These are phyloP conservation scores for Zaprionus lachaisei DNA, from an alignment of 1,140 invertebrate species.

Conservation along the genomic window DNA sequence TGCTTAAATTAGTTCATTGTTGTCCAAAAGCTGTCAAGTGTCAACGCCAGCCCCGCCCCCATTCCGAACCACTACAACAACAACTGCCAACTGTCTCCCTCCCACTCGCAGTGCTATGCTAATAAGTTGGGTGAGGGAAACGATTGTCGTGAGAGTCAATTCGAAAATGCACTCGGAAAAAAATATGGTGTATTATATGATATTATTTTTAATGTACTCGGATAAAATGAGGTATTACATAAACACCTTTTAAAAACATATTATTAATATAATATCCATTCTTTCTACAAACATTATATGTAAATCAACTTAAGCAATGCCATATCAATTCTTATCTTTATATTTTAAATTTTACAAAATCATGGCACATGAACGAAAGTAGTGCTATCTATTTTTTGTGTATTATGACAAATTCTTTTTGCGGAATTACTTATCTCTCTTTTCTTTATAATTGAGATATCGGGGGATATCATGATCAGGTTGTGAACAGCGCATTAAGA, in stretches of 20 bases:
- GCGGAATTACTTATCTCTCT: neutral
- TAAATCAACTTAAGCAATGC: too few species aligned
- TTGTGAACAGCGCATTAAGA: neutral
- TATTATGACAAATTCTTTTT: neutral
- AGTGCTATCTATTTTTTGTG: too few species aligned
- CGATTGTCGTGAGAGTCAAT: conserved; percentile 2
- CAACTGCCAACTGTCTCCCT: neutral
- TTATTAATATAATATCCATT: too few species aligned
- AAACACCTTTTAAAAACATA: too few species aligned
- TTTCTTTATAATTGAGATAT: neutral
- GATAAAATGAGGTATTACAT: too few species aligned
- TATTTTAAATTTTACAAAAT: too few species aligned
- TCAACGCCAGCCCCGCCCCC: conserved; percentile 38
- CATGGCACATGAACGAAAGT: too few species aligned
- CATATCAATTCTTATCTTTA: too few species aligned
- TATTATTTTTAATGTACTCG: neutral
- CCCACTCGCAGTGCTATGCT: neutral
- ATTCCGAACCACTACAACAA: neutral
- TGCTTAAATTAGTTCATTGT: conserved; percentile 80
- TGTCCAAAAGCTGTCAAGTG: conserved; percentile 76
- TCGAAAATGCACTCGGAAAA: conserved; percentile 3
- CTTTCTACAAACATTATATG: too few species aligned
- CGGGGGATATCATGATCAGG: neutral
- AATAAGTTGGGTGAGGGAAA: conserved; percentile 13
- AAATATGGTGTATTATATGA: neutral